A percentile compares a stretch with the other conserved stretches of the same genome.
These are phyloP conservation scores for Luperina testacea DNA, from an alignment of 2,888 invertebrate species.

Conservation along the genomic window DNA sequence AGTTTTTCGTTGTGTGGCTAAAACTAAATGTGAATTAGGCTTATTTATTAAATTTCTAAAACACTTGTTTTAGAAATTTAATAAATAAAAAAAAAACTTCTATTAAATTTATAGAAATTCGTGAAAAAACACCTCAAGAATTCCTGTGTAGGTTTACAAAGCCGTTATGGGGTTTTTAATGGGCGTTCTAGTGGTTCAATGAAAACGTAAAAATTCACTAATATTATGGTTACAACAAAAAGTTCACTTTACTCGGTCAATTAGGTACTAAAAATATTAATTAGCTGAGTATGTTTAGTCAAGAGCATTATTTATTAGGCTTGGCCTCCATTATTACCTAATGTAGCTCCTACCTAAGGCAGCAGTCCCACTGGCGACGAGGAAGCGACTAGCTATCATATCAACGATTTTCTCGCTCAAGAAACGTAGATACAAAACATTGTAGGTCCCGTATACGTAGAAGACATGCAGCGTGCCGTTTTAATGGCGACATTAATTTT, in stretches of 20 bases:
- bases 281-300: conserved; percentile 21
- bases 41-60: too few relatives aligned
- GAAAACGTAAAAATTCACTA: conserved; percentile 29
- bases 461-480: not conserved
- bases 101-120: conserved; percentile 1
- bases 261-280: conserved; percentile 12
- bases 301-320: conserved; percentile 39
- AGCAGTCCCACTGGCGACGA: not conserved
- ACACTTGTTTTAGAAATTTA: too few relatives aligned
- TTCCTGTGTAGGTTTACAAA: conserved; percentile 4
- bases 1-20: too few relatives aligned
- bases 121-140: not conserved
- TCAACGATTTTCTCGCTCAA: not conserved
- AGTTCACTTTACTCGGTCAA: conserved; percentile 21
- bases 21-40: too few relatives aligned
- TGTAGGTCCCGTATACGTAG: too few relatives aligned
- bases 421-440: not conserved
- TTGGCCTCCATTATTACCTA: conserved; percentile 19
- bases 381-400: not conserved
- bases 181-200: not conserved
- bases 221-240: conserved; percentile 28
- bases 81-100: too few relatives aligned
- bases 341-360: conserved; percentile 5
- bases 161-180: conserved; percentile 15
- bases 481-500: not conserved